These are phyloP conservation scores for Hymenochirus boettgeri DNA, from an alignment of 2,113 vertebrate genomes.

Conservation along the genomic window DNA sequence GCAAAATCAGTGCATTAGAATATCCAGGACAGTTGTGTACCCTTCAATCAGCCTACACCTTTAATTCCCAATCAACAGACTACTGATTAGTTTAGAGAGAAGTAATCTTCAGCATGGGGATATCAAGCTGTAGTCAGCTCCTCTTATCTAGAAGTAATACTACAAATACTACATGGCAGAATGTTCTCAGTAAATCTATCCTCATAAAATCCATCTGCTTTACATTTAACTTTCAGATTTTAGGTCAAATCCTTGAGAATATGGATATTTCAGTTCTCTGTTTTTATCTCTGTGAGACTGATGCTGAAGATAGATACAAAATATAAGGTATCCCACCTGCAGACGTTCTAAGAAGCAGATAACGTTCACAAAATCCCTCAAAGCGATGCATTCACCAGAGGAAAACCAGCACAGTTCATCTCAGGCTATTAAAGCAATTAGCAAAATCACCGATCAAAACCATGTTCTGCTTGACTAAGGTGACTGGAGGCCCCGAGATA, in stretches of 20 bases:
- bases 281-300: slow-evolving; percentile 2
- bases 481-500: slow-evolving; percentile 13
- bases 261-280: neutral
- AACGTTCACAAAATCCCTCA: slow-evolving; percentile 8
- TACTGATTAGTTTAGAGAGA: too few relatives aligned
- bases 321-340: neutral
- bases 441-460: slow-evolving; percentile 2
- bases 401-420: neutral
- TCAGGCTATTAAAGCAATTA: slow-evolving; percentile 29
- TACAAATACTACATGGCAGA: slow-evolving; percentile 3
- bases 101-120: too few relatives aligned
- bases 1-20: too few relatives aligned
- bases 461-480: neutral
- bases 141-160: slow-evolving; percentile 4
- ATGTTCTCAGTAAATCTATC: neutral
- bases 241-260: neutral
- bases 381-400: neutral
- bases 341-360: neutral
- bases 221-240: slow-evolving; percentile 2
- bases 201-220: neutral
- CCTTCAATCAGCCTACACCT: too few relatives aligned
- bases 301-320: neutral
- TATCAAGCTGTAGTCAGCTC: too few relatives aligned
- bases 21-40: too few relatives aligned
- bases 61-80: too few relatives aligned